These are phyloP conservation scores for Meghimatium bilineatum DNA, from an alignment of 2,888 invertebrate genomes.

Conservation along the genomic window DNA sequence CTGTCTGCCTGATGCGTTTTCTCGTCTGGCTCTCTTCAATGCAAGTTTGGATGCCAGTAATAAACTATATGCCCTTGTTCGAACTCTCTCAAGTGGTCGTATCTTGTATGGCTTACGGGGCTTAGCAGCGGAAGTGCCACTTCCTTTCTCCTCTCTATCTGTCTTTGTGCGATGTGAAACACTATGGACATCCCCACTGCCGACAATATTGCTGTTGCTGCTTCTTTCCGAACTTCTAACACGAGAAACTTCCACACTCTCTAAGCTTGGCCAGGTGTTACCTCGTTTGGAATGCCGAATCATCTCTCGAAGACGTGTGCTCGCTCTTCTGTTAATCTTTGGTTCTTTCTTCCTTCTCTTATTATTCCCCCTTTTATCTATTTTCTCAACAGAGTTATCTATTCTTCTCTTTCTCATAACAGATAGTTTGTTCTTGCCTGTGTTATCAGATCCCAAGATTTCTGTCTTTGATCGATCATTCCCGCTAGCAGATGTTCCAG, in stretches of 20 bases:
- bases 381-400: background rate
- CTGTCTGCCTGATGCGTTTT: conserved; percentile 21
- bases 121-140: background rate
- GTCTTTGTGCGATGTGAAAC: background rate
- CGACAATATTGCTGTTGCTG: background rate
- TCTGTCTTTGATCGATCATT: conserved; percentile 10
- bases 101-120: conserved; percentile 43
- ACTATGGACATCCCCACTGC: background rate
- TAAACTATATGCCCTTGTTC: conserved; percentile 44
- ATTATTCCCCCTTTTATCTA: conserved; percentile 28
- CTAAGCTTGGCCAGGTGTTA: background rate
- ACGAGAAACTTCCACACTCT: background rate
- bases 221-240: conserved; percentile 4
- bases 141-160: background rate
- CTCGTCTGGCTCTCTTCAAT: conserved; percentile 39
- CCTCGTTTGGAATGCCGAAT: background rate
- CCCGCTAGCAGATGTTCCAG: background rate
- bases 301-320: background rate
- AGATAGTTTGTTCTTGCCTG: background rate
- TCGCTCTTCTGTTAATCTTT: conserved; percentile 27
- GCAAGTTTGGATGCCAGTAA: conserved; percentile 42
- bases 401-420: conserved; percentile 23
- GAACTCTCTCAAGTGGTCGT: conserved; percentile 37
- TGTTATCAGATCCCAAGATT: conserved; percentile 20
- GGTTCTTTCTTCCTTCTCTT: conserved; percentile 6